Percentiles rank a stretch among this genome's conserved stretches.
Evolutionary conservation across 1,140 invertebrate species (phyloP).

Genomic region (Drosophila teissieri): DNA sequence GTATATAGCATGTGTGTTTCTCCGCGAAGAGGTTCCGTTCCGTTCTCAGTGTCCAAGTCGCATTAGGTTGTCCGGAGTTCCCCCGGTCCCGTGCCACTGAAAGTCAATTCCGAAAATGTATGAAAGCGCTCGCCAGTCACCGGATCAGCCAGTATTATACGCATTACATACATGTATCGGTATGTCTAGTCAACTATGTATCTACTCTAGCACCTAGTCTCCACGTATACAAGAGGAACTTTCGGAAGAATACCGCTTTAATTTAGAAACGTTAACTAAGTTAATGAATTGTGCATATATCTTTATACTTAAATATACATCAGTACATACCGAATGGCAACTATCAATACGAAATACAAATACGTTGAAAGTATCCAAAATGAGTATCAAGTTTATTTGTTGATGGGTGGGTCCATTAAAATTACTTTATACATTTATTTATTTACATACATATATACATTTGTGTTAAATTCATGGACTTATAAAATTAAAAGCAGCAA

Average conservation of each 20-base stretch:
- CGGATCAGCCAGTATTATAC: slow-evolving; percentile 43
- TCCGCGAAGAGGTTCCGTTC: slow-evolving; percentile 28
- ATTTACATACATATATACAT: no score
- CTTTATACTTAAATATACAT: slow-evolving; percentile 49
- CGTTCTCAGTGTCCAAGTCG: slow-evolving; percentile 44
- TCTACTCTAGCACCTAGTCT: slow-evolving; percentile 39
- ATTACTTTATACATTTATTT: background rate
- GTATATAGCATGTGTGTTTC: slow-evolving; percentile 49
- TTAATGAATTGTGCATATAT: slow-evolving; percentile 64
- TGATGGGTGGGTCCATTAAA: background rate
- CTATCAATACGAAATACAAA: slow-evolving; percentile 50
- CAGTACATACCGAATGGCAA: slow-evolving; percentile 37
- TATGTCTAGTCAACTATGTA: slow-evolving; percentile 36
- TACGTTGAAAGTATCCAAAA: slow-evolving; percentile 35
- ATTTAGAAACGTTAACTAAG: slow-evolving; percentile 57
- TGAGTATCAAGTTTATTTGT: background rate
- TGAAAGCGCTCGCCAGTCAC: slow-evolving; percentile 71
- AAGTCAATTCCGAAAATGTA: slow-evolving; percentile 83
- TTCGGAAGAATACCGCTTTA: slow-evolving; percentile 34
- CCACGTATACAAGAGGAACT: slow-evolving; percentile 48
- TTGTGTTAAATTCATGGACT: no score
- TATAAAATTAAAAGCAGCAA: background rate
- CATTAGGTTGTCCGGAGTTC: slow-evolving; percentile 15
- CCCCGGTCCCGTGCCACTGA: slow-evolving; percentile 11
- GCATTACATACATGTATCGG: slow-evolving; percentile 21